Percentiles rank a stretch among this genome's conserved stretches.
Conservation (phyloP, 2,888 invertebrate genomes). For the Pterobdella sp. region DNA sequence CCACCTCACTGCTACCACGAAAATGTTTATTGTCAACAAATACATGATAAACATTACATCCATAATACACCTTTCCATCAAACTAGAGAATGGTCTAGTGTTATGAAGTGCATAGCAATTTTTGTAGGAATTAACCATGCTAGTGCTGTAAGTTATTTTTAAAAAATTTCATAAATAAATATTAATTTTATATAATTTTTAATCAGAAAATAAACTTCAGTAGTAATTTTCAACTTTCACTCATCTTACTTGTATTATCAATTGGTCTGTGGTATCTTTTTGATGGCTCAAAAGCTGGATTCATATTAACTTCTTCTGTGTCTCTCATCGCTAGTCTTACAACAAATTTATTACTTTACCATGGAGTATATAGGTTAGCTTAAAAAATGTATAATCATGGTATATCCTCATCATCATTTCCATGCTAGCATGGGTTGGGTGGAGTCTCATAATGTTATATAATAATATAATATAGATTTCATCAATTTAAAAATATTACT, state of each 20-base stretch:
- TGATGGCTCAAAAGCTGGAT: slow-evolving; percentile 52
- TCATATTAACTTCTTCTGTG: slow-evolving; percentile 51
- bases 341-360: slow-evolving; percentile 51
- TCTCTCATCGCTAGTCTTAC: slow-evolving; percentile 51
- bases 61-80: slow-evolving; percentile 33
- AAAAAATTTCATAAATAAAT: neutral
- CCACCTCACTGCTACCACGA: neutral
- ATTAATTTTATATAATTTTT: neutral
- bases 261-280: slow-evolving; percentile 54
- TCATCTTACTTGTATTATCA: slow-evolving; percentile 52
- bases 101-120: slow-evolving; percentile 53
- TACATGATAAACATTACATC: neutral
- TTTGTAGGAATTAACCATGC: slow-evolving; percentile 54
- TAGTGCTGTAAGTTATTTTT: slow-evolving; percentile 51
- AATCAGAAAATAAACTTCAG: slow-evolving; percentile 52
- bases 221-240: slow-evolving; percentile 51
- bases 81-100: slow-evolving; percentile 51
- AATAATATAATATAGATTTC: neutral
- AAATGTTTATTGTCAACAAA: neutral
- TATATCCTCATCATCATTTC: neutral
- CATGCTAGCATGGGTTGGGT: too few relatives aligned
- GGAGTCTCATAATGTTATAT: too few relatives aligned
- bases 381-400: neutral
- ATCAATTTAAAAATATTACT: neutral
- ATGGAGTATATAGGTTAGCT: slow-evolving; percentile 52